Conservation (phyloP, 2,113 vertebrate species). For the Trichomycterus rosablanca region DNA sequence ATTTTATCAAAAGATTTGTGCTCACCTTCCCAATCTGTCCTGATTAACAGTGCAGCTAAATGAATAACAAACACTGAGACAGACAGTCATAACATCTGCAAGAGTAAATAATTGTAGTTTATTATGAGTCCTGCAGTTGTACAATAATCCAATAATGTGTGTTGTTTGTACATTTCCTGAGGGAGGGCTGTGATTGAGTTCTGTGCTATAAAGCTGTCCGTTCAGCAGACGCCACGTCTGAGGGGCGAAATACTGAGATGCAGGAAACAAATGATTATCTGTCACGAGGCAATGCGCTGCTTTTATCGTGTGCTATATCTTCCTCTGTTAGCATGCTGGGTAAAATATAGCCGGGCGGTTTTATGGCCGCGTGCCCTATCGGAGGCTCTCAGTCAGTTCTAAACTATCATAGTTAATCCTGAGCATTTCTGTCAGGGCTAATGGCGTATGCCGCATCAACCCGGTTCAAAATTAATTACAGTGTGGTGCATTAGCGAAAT, state of each 20-base stretch:
- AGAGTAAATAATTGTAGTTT: slow-evolving; percentile 55
- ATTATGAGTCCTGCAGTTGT: slow-evolving; percentile 13
- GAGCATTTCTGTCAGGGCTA: background rate
- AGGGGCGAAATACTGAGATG: slow-evolving; percentile 61
- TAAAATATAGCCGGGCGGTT: slow-evolving; percentile 20
- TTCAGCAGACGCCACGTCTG: slow-evolving; percentile 68
- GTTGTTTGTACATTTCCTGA: slow-evolving; percentile 51
- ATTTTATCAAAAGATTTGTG: no score
- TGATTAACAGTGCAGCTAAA: slow-evolving; percentile 61
- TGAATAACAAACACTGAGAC: slow-evolving; percentile 58
- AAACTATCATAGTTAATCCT: slow-evolving; percentile 2
- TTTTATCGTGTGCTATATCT: slow-evolving; percentile 38
- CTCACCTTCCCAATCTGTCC: slow-evolving; percentile 45
- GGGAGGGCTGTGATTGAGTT: slow-evolving; percentile 66
- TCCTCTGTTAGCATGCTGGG: slow-evolving; percentile 28
- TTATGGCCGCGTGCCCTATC: background rate
- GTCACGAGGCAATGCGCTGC: slow-evolving; percentile 53
- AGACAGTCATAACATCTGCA: slow-evolving; percentile 58
- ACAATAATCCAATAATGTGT: slow-evolving; percentile 27
- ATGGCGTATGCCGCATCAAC: background rate
- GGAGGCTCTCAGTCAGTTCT: background rate
- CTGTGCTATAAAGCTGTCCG: slow-evolving; percentile 66
- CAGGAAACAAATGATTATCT: slow-evolving; percentile 64
- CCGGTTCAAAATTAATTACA: slow-evolving; percentile 4
- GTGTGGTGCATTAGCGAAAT: background rate